Evolutionary conservation across 1,140 invertebrate species (phyloP).

Genomic region (Oppia nitens): DNA sequence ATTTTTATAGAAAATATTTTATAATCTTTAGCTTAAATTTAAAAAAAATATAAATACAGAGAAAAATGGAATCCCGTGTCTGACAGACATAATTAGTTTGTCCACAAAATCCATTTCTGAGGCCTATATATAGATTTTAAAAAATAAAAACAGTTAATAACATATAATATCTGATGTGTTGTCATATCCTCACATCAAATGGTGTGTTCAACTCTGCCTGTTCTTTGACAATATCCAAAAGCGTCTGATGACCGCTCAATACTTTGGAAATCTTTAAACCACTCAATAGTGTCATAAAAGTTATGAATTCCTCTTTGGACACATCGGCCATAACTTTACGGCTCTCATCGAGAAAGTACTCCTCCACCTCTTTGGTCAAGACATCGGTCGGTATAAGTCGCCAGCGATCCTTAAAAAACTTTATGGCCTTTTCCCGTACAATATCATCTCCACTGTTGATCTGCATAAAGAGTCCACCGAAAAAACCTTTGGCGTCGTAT

Average conservation of each 20-base stretch:
- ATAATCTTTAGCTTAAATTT: neutral
- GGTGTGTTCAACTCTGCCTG: slow-evolving; percentile 55
- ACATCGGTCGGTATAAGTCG: slow-evolving; percentile 56
- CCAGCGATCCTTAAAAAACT: slow-evolving; percentile 67
- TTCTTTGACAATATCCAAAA: slow-evolving; percentile 64
- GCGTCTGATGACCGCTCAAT: slow-evolving; percentile 59
- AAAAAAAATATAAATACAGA: slow-evolving; percentile 45
- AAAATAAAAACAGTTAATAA: slow-evolving; percentile 1
- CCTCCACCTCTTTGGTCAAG: slow-evolving; percentile 68
- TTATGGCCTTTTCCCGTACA: slow-evolving; percentile 67
- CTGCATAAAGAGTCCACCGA: slow-evolving; percentile 70
- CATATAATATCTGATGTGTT: slow-evolving; percentile 6
- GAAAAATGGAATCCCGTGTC: slow-evolving; percentile 65
- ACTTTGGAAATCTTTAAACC: slow-evolving; percentile 61
- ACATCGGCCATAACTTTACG: slow-evolving; percentile 66
- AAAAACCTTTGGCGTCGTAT: slow-evolving; percentile 40
- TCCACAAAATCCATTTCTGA: slow-evolving; percentile 57
- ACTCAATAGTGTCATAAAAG: slow-evolving; percentile 65
- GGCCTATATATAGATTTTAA: slow-evolving; percentile 25
- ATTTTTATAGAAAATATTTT: slow-evolving; percentile 1
- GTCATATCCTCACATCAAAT: slow-evolving; percentile 42
- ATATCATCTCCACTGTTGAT: slow-evolving; percentile 50
- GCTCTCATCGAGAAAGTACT: slow-evolving; percentile 60
- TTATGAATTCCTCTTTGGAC: slow-evolving; percentile 76
- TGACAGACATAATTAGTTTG: slow-evolving; percentile 62